phyloP scores from a whole-genome alignment of 2,888 invertebrate species.

The Drosophila pegasa region DNA sequence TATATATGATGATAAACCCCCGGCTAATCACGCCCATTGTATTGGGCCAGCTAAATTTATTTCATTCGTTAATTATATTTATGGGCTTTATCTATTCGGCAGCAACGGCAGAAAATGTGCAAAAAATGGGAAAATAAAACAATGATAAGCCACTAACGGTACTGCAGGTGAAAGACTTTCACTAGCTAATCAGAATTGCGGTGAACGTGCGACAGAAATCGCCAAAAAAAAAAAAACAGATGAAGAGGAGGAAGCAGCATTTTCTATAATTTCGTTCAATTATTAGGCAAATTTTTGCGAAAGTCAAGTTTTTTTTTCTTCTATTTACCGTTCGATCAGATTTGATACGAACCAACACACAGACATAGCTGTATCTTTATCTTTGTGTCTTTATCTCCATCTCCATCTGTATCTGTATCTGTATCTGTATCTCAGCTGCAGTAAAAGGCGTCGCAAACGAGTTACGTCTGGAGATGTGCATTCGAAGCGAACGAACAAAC shows the following conservation, averaged over 20 bases:
- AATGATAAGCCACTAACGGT: constrained; percentile 45
- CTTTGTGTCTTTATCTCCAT: not conserved
- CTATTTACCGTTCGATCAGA: constrained; percentile 5
- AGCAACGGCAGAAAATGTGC: constrained; percentile 5
- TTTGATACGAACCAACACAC: not conserved
- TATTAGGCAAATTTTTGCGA: constrained; percentile 78
- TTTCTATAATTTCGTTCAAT: constrained; percentile 58
- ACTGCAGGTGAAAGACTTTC: constrained; percentile 58
- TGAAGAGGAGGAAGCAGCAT: not conserved
- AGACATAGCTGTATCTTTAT: not conserved
- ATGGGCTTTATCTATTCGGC: constrained; percentile 5
- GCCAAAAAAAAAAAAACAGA: constrained; percentile 20
- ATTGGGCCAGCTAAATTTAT: not conserved
- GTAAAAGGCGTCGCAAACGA: constrained; percentile 18
- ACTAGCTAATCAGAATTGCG: constrained; percentile 73
- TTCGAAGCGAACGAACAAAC: constrained; percentile 9
- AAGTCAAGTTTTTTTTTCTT: constrained; percentile 45
- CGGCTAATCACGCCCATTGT: not conserved
- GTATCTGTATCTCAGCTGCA: constrained; percentile 13
- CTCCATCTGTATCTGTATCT: not conserved
- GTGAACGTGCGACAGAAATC: constrained; percentile 51
- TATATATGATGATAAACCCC: not conserved
- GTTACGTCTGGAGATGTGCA: constrained; percentile 20
- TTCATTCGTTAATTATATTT: constrained; percentile 14
- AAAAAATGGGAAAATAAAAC: constrained; percentile 7